Percentiles rank a stretch among this genome's conserved stretches.
Conservation (phyloP, 2,888 invertebrate species). For the Pseudanteris insignis region DNA sequence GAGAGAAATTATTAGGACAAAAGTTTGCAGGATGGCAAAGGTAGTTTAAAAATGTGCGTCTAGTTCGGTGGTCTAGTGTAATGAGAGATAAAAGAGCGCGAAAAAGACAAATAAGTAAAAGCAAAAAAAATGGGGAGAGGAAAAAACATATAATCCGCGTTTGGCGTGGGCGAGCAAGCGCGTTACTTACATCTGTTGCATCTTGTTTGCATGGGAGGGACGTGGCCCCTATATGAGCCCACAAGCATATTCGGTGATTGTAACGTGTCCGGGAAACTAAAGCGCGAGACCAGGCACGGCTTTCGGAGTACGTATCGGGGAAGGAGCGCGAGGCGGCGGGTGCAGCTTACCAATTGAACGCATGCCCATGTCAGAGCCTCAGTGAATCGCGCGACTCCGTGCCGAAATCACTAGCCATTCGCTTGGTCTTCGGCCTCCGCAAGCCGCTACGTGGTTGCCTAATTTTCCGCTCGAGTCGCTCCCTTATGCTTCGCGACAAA, state of each 20-base stretch:
- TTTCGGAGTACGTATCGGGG: constrained; percentile 32
- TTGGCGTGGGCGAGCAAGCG: constrained; percentile 22
- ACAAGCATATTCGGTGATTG: constrained; percentile 31
- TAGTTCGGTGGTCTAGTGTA: too few relatives aligned
- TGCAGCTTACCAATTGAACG: constrained; percentile 49
- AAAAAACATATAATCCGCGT: constrained; percentile 13
- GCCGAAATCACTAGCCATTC: constrained; percentile 49
- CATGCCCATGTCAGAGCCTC: constrained; percentile 51
- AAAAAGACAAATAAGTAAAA: too few relatives aligned
- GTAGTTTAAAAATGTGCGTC: too few relatives aligned
- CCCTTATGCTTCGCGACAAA: too few relatives aligned
- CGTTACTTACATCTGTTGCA: constrained; percentile 53
- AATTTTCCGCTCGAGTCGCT: too few relatives aligned
- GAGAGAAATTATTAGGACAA: too few relatives aligned
- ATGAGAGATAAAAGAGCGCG: too few relatives aligned
- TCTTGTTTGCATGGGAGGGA: constrained; percentile 50
- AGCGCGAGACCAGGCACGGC: constrained; percentile 40
- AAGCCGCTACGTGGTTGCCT: constrained; percentile 10
- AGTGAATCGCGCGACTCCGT: constrained; percentile 59
- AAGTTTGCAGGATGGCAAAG: too few relatives aligned
- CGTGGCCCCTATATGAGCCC: constrained; percentile 22
- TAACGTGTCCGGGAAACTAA: constrained; percentile 29
- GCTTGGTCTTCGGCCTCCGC: constrained; percentile 15
- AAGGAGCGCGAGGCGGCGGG: constrained; percentile 47
- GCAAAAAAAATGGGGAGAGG: constrained; percentile 26